Evolutionary conservation across 1,140 invertebrate genomes (phyloP).

Genomic region (Asbolus verrucosus): DNA sequence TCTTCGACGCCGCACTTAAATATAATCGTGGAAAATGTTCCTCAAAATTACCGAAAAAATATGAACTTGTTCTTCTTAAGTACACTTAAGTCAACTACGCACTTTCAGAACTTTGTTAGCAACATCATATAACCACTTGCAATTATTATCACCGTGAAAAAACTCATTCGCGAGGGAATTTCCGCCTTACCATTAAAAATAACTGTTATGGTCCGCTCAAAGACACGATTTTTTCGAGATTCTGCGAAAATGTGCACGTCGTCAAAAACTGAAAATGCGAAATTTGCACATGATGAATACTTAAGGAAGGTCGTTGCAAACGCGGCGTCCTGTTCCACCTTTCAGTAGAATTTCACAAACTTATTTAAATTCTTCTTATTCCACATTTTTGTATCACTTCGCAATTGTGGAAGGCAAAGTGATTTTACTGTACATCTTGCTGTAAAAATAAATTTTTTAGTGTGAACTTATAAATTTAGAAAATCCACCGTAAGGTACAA

Average conservation of each 20-base stretch:
- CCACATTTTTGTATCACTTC: too few species aligned
- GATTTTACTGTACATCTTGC: too few species aligned
- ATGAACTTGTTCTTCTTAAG: background rate
- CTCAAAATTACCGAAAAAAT: background rate
- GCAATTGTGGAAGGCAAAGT: too few species aligned
- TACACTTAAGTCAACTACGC: slow-evolving; percentile 3
- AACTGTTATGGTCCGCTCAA: slow-evolving; percentile 2
- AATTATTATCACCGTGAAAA: slow-evolving; percentile 20
- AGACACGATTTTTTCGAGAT: slow-evolving; percentile 3
- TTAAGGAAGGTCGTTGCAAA: background rate
- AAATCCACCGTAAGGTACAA: too few species aligned
- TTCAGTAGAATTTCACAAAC: too few species aligned
- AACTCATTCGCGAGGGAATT: slow-evolving; percentile 1
- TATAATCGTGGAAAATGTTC: too few species aligned
- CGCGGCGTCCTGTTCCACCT: too few species aligned
- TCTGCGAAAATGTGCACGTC: slow-evolving; percentile 5
- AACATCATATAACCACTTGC: slow-evolving; percentile 23
- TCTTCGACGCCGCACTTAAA: too few species aligned
- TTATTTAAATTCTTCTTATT: too few species aligned
- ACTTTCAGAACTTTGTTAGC: slow-evolving; percentile 17
- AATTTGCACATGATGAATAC: too few species aligned
- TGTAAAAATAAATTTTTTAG: too few species aligned
- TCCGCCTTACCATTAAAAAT: slow-evolving; percentile 8
- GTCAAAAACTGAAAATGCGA: background rate
- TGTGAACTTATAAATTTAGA: too few species aligned